Evolutionary conservation across 2,888 invertebrate species (phyloP), one percentile per base, ranked within the genome.

Genomic region (Bellardia pandia): DNA sequence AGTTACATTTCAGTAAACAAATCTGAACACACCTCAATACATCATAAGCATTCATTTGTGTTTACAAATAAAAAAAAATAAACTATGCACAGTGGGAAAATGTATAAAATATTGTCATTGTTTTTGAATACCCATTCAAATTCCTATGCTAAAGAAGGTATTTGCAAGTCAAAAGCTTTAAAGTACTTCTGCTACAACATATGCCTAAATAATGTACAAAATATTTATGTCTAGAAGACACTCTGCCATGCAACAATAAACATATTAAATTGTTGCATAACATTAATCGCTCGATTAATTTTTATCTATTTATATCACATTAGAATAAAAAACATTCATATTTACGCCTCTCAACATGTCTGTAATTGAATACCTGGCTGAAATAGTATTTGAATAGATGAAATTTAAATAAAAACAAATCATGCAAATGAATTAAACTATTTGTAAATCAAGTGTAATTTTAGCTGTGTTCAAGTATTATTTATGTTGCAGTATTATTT

Each of bases 381-480:
- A 53, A 42, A 13, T 14, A 42, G 23, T 40, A 23, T 1, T 33
- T 51, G 9, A 1, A 60, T 16, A 37, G 45, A 30, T 13, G 45
- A 37, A 75, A 51, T 42, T 51, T 33, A 9, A 16, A 33, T 37
- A 60, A 2, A 69, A 51, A 33, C 37, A 64, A 64, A 64, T 85
- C 80, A 80, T 75, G 80, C 80, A 85, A 71, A 84, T 60, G 14
- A 84, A 66, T 66, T 45, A 64, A 62, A 40, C 37, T 33, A 40
- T 78, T 48, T 68, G 16, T 23, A 48, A 77, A 77, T 30, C 33
- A 48, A 62, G 71, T 74, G 66, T 60, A 66, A 78, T 51, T 78
- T 74, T 3, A 78, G 45, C 14, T 23, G 53, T 64, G 42, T 56
- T 53, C 6, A 37, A 37, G 37, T 37, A 37, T 37, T 37, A 37